A percentile compares a stretch with the other conserved stretches of the same genome.
Evolutionary conservation across 2,888 invertebrate genomes (phyloP).

Genomic region (Corythucha ciliata): DNA sequence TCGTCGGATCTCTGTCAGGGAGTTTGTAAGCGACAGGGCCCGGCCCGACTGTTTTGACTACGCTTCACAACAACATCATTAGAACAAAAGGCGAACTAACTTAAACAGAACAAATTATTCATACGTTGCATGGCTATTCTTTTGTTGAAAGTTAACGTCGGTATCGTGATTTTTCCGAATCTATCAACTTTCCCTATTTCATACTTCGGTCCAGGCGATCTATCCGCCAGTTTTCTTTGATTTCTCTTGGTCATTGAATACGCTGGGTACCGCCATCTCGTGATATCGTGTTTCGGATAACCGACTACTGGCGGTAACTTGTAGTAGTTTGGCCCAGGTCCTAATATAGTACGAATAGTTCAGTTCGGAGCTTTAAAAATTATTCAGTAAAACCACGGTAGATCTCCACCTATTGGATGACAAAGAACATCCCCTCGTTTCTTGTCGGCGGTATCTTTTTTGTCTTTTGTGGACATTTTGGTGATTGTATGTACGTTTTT

Average conservation of each 20-base stretch:
- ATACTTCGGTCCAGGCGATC: neutral
- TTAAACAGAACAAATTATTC: too few species aligned
- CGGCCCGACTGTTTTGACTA: neutral
- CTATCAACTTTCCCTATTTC: neutral
- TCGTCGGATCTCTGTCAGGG: neutral
- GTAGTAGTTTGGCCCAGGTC: neutral
- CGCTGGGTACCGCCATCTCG: neutral
- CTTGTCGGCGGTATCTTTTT: too few species aligned
- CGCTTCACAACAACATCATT: too few species aligned
- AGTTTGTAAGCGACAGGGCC: constrained; percentile 1
- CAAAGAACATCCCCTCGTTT: too few species aligned
- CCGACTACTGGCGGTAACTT: constrained; percentile 2
- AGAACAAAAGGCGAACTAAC: too few species aligned
- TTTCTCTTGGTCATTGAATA: neutral
- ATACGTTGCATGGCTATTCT: neutral
- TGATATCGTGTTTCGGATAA: neutral
- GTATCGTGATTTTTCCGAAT: neutral
- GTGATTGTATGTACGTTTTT: too few species aligned
- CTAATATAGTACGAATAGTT: too few species aligned
- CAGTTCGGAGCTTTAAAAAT: too few species aligned
- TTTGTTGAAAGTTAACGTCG: neutral
- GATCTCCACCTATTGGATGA: too few species aligned
- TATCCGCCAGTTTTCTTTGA: too few species aligned
- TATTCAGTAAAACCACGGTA: too few species aligned
- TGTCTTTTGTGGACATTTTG: too few species aligned